Evolutionary conservation across 1,140 invertebrate genomes (phyloP), one percentile per base, ranked within the genome.

Genomic region (Bombus affinis): DNA sequence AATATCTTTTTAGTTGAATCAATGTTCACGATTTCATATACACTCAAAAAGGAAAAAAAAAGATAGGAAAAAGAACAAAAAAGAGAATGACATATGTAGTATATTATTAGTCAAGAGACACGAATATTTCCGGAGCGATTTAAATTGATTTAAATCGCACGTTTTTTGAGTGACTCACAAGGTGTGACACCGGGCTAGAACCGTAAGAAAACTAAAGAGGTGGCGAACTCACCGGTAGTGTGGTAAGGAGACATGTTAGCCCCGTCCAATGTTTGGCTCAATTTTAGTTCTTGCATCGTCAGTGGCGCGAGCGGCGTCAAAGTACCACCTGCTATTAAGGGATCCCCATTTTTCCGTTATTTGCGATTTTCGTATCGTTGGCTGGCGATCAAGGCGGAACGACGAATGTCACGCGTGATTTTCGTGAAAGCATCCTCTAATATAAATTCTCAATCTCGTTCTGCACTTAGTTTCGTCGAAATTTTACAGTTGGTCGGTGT

Each of bases 201-300:
- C 59, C 57, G 76, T 73, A 78, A 90, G 78, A 91, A 62, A 89
- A 89, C 86, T 89, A 92, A 88, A 91, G 91, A 93, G 93, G 92
- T 93, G 91, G 93, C 92, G 90, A 94, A 95, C 94, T 95, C 92
- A 95, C 95, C 95, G 92, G 96, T 96, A 95, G 96, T 96, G 92
- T 97, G 96, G 93, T 97, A 97, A 87, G 97, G 96, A 90, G 96
- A 96, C 93, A 97, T 95, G 89, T 96, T 95, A 91, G 96, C 95
- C 92, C 96, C 96, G 90, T 97, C 96, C 90, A 97, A 93, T 88
- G 95, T 94, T 93, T 95, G 95, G 92, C 96, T 96, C 90, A 97
- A 95, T 96, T 97, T 97, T 95, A 97, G 96, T 93, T 98, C 97
- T 95, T 97, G 97, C 97, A 97, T 97, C 94, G 96, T 97, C 94